Conservation (phyloP, 2,797 vertebrate species). For the Bryconaethiops microstoma region DNA sequence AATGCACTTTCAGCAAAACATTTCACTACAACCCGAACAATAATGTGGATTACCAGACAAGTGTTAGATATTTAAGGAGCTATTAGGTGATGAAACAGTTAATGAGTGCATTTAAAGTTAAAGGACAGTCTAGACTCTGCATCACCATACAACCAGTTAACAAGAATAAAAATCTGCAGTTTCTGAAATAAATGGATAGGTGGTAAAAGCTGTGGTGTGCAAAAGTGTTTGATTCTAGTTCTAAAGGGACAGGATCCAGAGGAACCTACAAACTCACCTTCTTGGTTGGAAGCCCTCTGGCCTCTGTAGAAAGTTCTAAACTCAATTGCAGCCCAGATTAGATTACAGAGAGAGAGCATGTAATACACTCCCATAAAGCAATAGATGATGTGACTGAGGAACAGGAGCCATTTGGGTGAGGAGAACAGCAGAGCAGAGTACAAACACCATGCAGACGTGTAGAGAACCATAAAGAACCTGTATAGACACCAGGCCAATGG, state of each 20-base stretch:
- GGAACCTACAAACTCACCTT: neutral
- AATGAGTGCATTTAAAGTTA: too few species aligned
- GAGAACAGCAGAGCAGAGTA: slow-evolving; percentile 32
- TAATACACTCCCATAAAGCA: neutral
- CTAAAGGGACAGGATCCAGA: neutral
- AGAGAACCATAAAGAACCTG: neutral
- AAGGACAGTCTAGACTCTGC: too few species aligned
- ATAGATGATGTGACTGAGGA: slow-evolving; percentile 35
- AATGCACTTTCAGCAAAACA: neutral
- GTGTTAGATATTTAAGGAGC: too few species aligned
- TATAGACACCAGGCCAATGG: neutral
- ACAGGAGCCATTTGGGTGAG: slow-evolving; percentile 48
- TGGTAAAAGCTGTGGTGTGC: too few species aligned
- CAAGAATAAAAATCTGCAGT: too few species aligned
- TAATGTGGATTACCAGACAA: too few species aligned
- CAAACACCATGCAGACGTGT: neutral
- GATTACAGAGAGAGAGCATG: neutral
- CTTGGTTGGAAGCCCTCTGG: neutral
- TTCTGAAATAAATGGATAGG: too few species aligned
- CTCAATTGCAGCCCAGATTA: neutral
- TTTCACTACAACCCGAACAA: neutral
- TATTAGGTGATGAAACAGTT: too few species aligned
- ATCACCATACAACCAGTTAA: too few species aligned
- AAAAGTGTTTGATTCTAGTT: too few species aligned
- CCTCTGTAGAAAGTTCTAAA: neutral